Percentiles rank a stretch among this genome's conserved stretches.
Evolutionary conservation across 2,797 vertebrate genomes (phyloP).

Genomic region (Helarctos malayanus): DNA sequence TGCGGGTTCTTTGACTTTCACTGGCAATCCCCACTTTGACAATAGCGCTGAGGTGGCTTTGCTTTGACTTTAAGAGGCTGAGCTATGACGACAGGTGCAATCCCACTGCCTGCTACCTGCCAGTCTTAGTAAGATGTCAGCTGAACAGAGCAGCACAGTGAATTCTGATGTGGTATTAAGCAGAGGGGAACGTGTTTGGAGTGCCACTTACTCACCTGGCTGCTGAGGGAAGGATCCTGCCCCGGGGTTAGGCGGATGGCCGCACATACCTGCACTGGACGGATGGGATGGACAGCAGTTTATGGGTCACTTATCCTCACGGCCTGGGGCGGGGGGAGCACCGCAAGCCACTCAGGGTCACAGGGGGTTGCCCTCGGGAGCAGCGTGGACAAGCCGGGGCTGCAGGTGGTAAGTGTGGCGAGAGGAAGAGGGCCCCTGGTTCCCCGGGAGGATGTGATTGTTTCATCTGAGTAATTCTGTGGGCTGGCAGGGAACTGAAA

Average conservation of each 20-base stretch:
- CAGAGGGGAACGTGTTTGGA: neutral
- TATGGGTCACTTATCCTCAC: fast-evolving
- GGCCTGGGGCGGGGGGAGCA: neutral
- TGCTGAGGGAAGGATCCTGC: neutral
- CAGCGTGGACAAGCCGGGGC: too few species aligned
- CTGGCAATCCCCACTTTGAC: neutral
- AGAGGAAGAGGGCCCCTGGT: neutral
- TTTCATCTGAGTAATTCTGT: neutral
- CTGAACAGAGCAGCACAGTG: neutral
- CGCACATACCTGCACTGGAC: neutral
- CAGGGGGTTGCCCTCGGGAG: neutral
- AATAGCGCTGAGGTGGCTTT: neutral
- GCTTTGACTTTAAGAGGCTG: neutral
- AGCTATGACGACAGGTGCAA: neutral
- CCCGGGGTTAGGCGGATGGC: neutral
- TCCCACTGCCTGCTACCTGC: neutral
- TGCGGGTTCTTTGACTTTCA: neutral
- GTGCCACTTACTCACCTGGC: neutral
- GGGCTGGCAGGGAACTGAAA: neutral
- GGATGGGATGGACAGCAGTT: neutral
- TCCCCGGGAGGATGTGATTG: neutral
- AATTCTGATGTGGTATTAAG: neutral
- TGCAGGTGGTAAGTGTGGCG: neutral
- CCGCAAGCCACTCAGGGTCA: fast-evolving
- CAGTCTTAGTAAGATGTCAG: neutral